Evolutionary conservation across 2,888 invertebrate genomes (phyloP).

Genomic region (Petrophora chlorosata): DNA sequence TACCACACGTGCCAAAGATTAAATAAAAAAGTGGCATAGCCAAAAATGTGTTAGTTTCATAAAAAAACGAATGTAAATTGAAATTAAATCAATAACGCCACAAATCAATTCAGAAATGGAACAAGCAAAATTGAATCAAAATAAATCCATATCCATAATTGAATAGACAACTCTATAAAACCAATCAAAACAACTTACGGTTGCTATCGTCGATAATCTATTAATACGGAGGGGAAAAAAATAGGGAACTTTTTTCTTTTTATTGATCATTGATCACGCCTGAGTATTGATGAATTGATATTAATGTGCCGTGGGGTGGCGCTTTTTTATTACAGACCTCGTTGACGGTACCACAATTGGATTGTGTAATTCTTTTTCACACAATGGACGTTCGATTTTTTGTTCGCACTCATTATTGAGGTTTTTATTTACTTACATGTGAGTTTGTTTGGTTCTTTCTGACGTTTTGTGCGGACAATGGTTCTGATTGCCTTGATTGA

Average conservation of each 20-base stretch:
- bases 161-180: constrained; percentile 69
- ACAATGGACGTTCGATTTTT: constrained; percentile 56
- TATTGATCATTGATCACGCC: constrained; percentile 80
- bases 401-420: constrained; percentile 62
- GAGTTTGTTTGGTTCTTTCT: constrained; percentile 46
- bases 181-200: constrained; percentile 44
- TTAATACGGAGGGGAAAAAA: constrained; percentile 59
- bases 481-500: constrained; percentile 37
- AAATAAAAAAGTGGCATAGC: background rate
- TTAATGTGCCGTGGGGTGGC: constrained; percentile 72
- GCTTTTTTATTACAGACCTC: constrained; percentile 68
- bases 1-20: background rate
- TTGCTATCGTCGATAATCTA: constrained; percentile 61
- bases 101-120: constrained; percentile 40
- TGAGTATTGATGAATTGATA: constrained; percentile 82
- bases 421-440: constrained; percentile 58
- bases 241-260: constrained; percentile 56
- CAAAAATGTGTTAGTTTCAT: background rate
- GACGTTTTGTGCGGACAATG: constrained; percentile 37
- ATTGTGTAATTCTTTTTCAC: constrained; percentile 69
- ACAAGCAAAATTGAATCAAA: constrained; percentile 28
- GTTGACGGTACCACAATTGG: constrained; percentile 76
- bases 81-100: constrained; percentile 46
- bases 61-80: constrained; percentile 33
- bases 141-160: constrained; percentile 60